phyloP scores from a whole-genome alignment of 2,888 invertebrate species.

The Leptinotarsa rubiginosa region DNA sequence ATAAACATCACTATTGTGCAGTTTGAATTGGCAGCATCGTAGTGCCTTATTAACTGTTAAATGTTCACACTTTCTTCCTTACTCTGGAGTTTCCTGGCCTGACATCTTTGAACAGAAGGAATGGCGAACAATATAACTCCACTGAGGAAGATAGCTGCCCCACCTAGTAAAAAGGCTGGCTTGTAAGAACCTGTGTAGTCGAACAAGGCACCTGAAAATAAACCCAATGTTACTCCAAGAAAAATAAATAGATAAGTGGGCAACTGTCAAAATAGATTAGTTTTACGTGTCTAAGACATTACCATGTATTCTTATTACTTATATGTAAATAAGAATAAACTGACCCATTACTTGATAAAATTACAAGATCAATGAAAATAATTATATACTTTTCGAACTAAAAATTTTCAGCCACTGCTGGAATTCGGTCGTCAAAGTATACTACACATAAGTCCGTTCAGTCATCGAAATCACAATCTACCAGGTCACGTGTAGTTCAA shows the following conservation, averaged over 20 bases:
- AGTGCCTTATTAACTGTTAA: conserved; percentile 56
- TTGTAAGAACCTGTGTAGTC: conserved; percentile 84
- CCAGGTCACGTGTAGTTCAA: no score
- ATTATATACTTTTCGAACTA: no score
- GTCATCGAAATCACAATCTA: no score
- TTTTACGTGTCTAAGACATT: no score
- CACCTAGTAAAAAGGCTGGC: conserved; percentile 90
- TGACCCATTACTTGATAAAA: no score
- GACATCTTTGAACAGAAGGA: conserved; percentile 75
- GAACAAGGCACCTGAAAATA: conserved; percentile 81
- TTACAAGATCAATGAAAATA: no score
- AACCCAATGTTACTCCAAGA: conserved; percentile 22
- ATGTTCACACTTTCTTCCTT: conserved; percentile 46
- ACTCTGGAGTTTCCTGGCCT: conserved; percentile 52
- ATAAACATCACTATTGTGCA: background rate
- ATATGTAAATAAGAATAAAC: no score
- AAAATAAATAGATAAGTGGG: conserved; percentile 23
- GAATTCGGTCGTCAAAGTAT: no score
- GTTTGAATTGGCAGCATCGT: background rate
- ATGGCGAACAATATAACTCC: conserved; percentile 90
- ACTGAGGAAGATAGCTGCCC: conserved; percentile 85
- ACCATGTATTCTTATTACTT: no score
- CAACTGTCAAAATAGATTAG: no score
- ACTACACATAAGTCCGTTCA: no score
- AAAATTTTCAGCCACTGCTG: no score